phyloP scores from a whole-genome alignment of 1,140 invertebrate genomes.

The Eriocheir sinensis region DNA sequence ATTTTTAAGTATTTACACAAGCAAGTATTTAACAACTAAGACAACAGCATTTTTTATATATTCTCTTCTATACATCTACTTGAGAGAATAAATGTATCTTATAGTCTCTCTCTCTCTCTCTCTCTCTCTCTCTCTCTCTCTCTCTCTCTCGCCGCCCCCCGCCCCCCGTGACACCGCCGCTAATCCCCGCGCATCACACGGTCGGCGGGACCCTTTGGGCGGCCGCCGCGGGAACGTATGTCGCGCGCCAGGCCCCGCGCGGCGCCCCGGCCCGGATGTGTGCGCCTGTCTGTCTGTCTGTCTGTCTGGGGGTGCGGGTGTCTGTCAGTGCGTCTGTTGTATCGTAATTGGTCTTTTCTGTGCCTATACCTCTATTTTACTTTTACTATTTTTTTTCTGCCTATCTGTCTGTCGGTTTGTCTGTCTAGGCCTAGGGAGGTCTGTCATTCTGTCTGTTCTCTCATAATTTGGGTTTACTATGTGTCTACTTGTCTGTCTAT shows the following conservation, averaged over 20 bases:
- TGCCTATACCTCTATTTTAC: not conserved
- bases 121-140: not conserved
- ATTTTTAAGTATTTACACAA: too few species aligned
- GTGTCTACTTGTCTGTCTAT: too few species aligned
- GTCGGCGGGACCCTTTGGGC: not conserved
- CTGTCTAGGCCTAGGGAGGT: too few species aligned
- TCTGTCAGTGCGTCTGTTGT: not conserved
- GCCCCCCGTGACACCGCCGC: too few species aligned
- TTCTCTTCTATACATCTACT: not conserved
- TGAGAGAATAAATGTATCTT: too few species aligned
- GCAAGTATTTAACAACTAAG: too few species aligned
- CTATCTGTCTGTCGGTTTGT: not conserved
- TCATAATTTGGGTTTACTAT: too few species aligned
- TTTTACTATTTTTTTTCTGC: not conserved
- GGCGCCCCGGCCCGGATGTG: too few species aligned
- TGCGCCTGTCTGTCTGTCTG: not conserved
- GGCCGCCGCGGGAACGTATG: not conserved
- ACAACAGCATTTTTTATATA: not conserved
- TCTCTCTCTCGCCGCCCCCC: not conserved
- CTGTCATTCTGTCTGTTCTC: too few species aligned
- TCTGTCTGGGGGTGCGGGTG: not conserved
- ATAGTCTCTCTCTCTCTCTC: not conserved
- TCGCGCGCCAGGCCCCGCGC: not conserved
- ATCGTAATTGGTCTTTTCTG: too few species aligned
- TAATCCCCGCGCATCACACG: not conserved